Conservation (phyloP, 2,797 vertebrate genomes). For the Onychomys torridus region DNA sequence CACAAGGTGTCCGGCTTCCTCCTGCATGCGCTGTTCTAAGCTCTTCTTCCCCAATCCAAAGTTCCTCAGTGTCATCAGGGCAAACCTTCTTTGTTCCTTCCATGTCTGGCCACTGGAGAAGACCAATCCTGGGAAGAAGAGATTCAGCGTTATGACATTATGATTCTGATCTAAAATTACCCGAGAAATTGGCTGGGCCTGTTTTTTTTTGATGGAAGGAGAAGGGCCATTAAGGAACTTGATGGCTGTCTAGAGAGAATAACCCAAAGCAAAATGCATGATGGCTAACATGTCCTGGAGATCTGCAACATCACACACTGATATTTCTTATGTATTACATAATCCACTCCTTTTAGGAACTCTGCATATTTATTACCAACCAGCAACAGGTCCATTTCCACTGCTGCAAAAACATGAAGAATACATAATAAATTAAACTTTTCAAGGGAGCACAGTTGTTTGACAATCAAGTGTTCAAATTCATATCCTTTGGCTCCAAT, state of each 20-base stretch:
- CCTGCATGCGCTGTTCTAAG: conserved; percentile 86
- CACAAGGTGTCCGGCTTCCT: conserved; percentile 82
- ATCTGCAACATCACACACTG: neutral
- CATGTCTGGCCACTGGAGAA: conserved; percentile 83
- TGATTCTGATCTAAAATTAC: neutral
- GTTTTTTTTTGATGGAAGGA: neutral
- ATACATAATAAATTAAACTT: neutral
- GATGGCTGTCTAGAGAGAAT: neutral
- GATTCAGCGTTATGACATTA: neutral
- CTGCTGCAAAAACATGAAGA: neutral
- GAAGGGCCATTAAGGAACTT: neutral
- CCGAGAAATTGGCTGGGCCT: neutral
- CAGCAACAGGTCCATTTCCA: neutral
- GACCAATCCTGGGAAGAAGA: conserved; percentile 65
- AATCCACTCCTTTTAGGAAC: neutral
- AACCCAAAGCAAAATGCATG: neutral
- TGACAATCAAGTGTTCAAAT: neutral
- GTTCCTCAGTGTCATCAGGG: conserved; percentile 85
- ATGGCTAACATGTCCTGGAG: neutral
- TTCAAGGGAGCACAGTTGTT: neutral
- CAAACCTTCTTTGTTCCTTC: conserved; percentile 89
- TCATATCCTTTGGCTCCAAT: neutral
- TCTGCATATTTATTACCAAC: neutral
- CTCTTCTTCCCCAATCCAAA: conserved; percentile 89
- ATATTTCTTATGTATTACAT: neutral